Base-by-base conservation (phyloP, 2,797 vertebrate genomes). In the Paguma larvata region DNA sequence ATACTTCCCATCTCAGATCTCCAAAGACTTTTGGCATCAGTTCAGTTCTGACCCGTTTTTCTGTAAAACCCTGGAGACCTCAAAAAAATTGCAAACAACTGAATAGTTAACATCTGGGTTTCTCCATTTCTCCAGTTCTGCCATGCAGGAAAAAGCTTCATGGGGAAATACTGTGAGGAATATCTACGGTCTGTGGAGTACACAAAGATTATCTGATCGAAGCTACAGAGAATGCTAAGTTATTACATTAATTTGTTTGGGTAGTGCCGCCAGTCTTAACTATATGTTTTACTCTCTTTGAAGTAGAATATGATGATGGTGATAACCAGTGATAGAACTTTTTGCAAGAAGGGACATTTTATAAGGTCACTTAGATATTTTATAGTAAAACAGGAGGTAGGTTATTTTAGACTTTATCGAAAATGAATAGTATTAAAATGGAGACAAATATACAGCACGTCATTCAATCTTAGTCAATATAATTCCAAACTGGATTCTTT, bases 331-430 rank as follows among this genome's bases (percentile, higher is more conserved):
- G 5, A 89, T 0, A 84, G 25, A 75, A 73, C 16, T 68, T 67
- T 97, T 67, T 78, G 48, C 65, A 93, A 89, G 56, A 56, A 85
- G 46, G 75, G 80, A 44, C 27, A 73, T 93, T 72, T 93, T 77
- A 75, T 27, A 95, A 95, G 46, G 18, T 77, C 77, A 85, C 12
- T 44, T 65, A 27, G 14, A 34, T 92, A 62, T 48, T 89, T 85
- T 70, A 41, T 16, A 77, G 27, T 16, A 77, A 80, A 89, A n/a
- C 27, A 75, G 53, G 65, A 92, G 2, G 4, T 63, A 72, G 46
- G 30, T 72, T 77, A 95, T 18, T 87, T 94, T 25, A 85, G 79
- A 73, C 67, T 91, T 83, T 91, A 34, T 72, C 30, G 80, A 70
- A 94, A 92, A 78, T 59, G 4, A 91, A 80, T 16, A 59, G 53